Evolutionary conservation across 2,797 vertebrate species (phyloP), one percentile per base, ranked within the genome.

Genomic region (Epinephelus malabaricus): DNA sequence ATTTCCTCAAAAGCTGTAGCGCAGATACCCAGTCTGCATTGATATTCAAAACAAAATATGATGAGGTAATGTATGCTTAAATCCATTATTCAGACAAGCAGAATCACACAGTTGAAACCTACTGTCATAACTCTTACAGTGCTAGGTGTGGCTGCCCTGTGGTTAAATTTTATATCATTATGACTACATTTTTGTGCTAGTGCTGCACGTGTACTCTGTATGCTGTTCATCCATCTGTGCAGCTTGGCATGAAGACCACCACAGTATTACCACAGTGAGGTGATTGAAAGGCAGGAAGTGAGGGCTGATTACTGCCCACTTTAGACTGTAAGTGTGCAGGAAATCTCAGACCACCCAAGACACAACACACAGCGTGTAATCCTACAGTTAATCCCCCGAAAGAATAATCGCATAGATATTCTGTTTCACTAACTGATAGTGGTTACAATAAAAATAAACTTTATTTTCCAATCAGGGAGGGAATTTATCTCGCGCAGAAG

Each of bases 301-400:
- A 30, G 38, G 30, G 23, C 50, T 62, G 60, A 84, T 90, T 78
- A 58, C 77, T 63, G 70, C 40, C 66, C 70, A 82, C 81, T 78
- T 85, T 58, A 77, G 18, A 76, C 65, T 78, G 81, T 78, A 63
- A 77, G 78, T 60, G 76, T 40, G 56, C 71, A 81, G 83, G 90
- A 90, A 93, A 84, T 85, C n/a, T 64, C 59, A 80, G 90, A 91
- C 91, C 94, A 91, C 89, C 85, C 85, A 91, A 79, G 63, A 66
- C 54, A 74, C 63, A 82, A 85, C 75, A 71, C 51, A 66, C 21
- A 74, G 17, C 0, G 13, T 68, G 66, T 59, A 34, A 46, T 18
- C 34, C 21, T 19, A 18, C 67, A 70, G 47, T 5, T 2, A 21
- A 56, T 13, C 27, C 4, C 12, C 12, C 45, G 21, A 45, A 15